Conservation (phyloP, 37 sponge, comb jelly and placozoan species). For the Oopsacas minuta region DNA sequence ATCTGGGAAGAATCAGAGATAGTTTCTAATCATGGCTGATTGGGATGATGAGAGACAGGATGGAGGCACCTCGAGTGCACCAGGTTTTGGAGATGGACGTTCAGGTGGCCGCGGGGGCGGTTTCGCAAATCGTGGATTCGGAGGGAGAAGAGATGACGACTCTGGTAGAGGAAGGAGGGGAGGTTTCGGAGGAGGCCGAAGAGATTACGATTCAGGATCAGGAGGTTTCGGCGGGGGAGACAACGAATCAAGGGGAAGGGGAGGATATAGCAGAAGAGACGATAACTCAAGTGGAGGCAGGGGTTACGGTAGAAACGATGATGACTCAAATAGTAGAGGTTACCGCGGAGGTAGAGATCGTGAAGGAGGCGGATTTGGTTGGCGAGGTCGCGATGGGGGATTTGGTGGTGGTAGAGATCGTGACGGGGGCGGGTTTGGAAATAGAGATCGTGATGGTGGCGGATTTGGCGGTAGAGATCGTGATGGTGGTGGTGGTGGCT, state of each 20-base stretch:
- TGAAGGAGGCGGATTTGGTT: conserved; percentile 19
- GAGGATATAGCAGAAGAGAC: neutral
- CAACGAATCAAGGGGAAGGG: neutral
- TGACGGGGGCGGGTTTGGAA: conserved; percentile 21
- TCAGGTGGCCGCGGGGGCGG: neutral
- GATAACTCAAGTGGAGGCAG: conserved; percentile 14
- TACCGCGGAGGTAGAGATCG: conserved; percentile 22
- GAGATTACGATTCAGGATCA: neutral
- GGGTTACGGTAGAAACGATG: neutral
- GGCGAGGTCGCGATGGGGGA: conserved; percentile 12
- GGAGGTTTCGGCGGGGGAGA: neutral
- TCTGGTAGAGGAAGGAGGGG: neutral
- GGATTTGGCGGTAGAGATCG: conserved; percentile 18
- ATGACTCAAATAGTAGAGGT: neutral
- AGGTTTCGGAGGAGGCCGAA: neutral
- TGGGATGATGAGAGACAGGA: neutral
- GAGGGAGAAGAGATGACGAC: conserved; percentile 16
- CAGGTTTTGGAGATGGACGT: neutral
- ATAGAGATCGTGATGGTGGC: neutral
- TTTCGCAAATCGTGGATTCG: conserved; percentile 6
- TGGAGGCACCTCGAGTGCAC: neutral
- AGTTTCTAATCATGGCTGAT: too few species aligned
- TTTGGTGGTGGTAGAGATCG: conserved; percentile 16
- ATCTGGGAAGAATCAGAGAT: too few species aligned
- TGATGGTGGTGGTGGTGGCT: neutral